A percentile compares a stretch with the other conserved stretches of the same genome.
Conservation (phyloP, 2,888 invertebrate species). For the Pharmacophagus antenor region DNA sequence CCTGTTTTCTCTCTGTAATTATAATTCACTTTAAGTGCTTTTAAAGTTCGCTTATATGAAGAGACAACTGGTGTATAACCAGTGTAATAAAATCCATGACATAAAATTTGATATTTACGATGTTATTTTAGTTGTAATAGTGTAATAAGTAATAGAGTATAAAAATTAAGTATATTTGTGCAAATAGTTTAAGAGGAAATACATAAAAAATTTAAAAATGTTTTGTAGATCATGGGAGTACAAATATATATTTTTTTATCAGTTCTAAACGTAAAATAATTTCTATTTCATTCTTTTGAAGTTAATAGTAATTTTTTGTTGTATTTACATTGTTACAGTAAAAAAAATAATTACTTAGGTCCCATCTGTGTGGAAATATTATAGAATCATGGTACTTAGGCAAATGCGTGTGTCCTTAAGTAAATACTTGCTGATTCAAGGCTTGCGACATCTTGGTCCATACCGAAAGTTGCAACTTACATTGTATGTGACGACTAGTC, state of each 20-base stretch:
- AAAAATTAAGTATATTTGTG: conserved; percentile 25
- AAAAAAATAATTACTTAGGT: neutral
- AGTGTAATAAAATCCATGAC: conserved; percentile 25
- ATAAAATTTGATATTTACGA: conserved; percentile 22
- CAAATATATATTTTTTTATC: no score
- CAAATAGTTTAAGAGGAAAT: no score
- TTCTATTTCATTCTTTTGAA: no score
- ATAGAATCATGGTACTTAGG: neutral
- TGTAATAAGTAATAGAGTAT: conserved; percentile 23
- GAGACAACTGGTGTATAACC: conserved; percentile 19
- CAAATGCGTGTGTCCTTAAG: conserved; percentile 43
- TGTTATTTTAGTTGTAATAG: conserved; percentile 12
- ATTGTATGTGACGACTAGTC: conserved; percentile 61
- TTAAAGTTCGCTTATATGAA: conserved; percentile 30
- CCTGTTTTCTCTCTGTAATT: conserved; percentile 54
- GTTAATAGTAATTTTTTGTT: no score
- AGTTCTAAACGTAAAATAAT: no score
- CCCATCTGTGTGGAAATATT: neutral
- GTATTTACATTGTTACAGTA: neutral
- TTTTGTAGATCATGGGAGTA: no score
- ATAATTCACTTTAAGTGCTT: conserved; percentile 51
- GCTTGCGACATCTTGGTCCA: conserved; percentile 65
- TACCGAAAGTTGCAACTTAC: conserved; percentile 67
- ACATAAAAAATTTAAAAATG: no score
- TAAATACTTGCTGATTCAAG: conserved; percentile 63